Conservation (phyloP, 2,888 invertebrate species). For the Smittia aterrima region DNA sequence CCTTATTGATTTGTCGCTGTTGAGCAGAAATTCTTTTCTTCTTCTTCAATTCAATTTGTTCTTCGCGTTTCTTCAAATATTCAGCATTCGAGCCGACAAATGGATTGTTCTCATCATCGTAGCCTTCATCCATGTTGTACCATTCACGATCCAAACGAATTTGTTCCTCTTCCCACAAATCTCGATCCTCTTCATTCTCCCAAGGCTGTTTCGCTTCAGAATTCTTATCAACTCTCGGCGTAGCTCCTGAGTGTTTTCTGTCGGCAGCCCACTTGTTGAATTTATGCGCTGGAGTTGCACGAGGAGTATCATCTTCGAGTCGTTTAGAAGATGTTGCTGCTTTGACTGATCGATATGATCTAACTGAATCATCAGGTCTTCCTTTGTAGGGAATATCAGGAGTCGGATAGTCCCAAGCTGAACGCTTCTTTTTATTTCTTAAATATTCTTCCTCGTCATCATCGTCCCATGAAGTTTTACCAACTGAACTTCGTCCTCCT, state of each 20-base stretch:
- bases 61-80: conserved; percentile 90
- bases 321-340: conserved; percentile 53
- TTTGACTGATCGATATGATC: conserved; percentile 44
- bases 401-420: conserved; percentile 92
- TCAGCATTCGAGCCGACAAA: conserved; percentile 87
- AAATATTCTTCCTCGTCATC: conserved; percentile 62
- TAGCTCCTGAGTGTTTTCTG: conserved; percentile 64
- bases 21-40: conserved; percentile 93
- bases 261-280: conserved; percentile 77
- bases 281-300: conserved; percentile 80
- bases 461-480: conserved; percentile 58
- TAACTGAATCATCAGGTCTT: conserved; percentile 52
- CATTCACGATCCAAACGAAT: conserved; percentile 90
- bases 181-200: conserved; percentile 69
- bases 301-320: conserved; percentile 67
- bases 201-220: conserved; percentile 54
- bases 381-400: conserved; percentile 58
- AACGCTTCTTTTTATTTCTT: conserved; percentile 62
- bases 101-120: conserved; percentile 88
- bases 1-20: conserved; percentile 94
- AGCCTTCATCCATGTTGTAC: conserved; percentile 95
- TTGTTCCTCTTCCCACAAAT: conserved; percentile 89
- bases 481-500: conserved; percentile 58
- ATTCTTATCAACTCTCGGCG: conserved; percentile 57
- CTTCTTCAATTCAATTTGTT: conserved; percentile 83